Conservation (phyloP, 37 sponge, comb jelly and placozoan genomes). For the Diacarnus erythraeanus region DNA sequence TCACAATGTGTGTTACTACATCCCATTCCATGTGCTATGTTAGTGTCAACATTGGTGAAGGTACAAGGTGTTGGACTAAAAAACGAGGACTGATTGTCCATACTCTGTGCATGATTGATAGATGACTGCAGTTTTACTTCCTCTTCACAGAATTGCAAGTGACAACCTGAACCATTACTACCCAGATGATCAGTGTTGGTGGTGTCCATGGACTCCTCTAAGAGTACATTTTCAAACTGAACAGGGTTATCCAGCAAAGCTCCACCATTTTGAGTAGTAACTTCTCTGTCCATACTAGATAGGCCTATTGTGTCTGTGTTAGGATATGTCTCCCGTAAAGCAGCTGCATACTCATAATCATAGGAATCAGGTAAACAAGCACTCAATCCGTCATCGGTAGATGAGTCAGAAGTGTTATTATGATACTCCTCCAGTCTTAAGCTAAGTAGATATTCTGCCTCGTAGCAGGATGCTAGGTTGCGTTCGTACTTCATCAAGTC, state of each 20-base stretch:
- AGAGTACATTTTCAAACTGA: not conserved
- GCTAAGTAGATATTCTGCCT: conserved; percentile 41
- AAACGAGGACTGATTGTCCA: not conserved
- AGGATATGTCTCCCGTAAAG: not conserved
- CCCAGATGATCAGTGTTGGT: too few relatives aligned
- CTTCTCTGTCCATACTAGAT: too few relatives aligned
- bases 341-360: not conserved
- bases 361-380: not conserved
- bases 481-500: conserved; percentile 31
- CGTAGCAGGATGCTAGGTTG: conserved; percentile 51
- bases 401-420: not conserved
- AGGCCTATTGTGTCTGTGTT: not conserved
- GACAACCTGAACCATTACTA: not conserved
- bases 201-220: not conserved
- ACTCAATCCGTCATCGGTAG: not conserved
- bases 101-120: not conserved
- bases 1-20: not conserved
- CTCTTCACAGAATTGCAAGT: too few relatives aligned
- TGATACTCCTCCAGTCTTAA: conserved; percentile 7
- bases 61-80: not conserved
- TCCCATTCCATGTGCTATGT: not conserved
- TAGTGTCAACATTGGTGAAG: not conserved
- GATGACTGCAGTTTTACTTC: not conserved
- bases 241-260: not conserved
- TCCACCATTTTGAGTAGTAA: too few relatives aligned